Base-by-base conservation (phyloP, 2,888 invertebrate species). In the Crocallis elinguaria region DNA sequence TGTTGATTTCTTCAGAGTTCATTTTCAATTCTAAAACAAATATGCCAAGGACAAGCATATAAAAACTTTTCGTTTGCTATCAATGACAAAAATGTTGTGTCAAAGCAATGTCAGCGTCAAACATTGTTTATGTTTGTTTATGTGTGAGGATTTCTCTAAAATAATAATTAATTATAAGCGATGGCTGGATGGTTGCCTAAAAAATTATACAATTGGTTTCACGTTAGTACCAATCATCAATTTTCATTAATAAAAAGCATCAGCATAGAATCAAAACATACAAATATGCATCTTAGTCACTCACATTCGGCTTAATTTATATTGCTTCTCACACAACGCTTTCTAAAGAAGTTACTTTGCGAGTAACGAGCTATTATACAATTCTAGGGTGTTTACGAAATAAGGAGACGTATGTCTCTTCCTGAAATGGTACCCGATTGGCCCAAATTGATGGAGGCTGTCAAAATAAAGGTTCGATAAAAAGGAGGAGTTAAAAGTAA, bases 391-490 rank as follows among this genome's bases (percentile, higher is more conserved):
- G 88, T 94, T 84, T 94, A 93, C 93, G 92, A 93, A 79, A 94
- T 93, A 87, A 92, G 92, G 88, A 93, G 94, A 91, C 93, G 94
- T 73, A 93, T 93, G 90, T 93, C 94, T 88, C 92, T 94, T 68
- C 92, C 92, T 80, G 94, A 94, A 92, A 86, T 95, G 82, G 94
- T 96, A 86, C 94, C 94, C 76, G 96, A 96, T 92, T 96, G 95
- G 95, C 96, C 96, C 79, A 93, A 84, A 75, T 94, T 96, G 87
- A 88, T 93, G 88, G 92, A 93, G 86, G 87, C 92, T 90, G 92
- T 92, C 84, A 93, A 93, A 92, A 88, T 90, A 87, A 94, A 94
- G 94, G 94, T 94, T 94, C 93, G 94, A 88, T 93, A 83, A 90
- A 85, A 81, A 76, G 77, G 77, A 64, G 65, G 68, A 43, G 67